A percentile compares a stretch with the other conserved stretches of the same genome.
Evolutionary conservation across 2,113 vertebrate species (phyloP).

Genomic region (Pycnonotus jocosus): DNA sequence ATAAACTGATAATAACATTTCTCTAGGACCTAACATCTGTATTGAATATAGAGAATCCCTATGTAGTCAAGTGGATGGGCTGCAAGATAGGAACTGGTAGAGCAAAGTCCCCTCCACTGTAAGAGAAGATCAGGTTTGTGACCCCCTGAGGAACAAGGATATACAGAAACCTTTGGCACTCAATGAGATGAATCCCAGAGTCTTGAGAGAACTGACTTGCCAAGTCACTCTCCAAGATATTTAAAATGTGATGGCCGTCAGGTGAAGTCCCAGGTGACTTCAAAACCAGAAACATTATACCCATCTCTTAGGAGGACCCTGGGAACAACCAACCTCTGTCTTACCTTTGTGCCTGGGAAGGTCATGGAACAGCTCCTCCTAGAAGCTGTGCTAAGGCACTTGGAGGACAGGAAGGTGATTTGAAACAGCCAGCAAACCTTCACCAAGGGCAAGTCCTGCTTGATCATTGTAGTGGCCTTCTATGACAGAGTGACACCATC

Average conservation of each 20-base stretch:
- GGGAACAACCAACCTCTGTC: neutral
- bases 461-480: neutral
- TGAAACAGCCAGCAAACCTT: fast-evolving
- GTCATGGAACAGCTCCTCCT: neutral
- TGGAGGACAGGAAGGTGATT: neutral
- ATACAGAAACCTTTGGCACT: neutral
- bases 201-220: neutral
- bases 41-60: neutral
- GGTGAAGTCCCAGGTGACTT: neutral
- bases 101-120: neutral
- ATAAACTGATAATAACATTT: neutral
- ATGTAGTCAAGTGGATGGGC: too few relatives aligned
- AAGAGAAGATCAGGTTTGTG: neutral
- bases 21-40: neutral
- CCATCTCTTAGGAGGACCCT: neutral
- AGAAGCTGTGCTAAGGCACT: neutral
- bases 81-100: neutral
- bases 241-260: neutral
- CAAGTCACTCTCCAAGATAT: neutral
- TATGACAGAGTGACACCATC: neutral
- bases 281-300: neutral
- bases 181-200: neutral
- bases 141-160: neutral
- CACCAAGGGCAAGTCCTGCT: neutral
- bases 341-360: neutral